Evolutionary conservation across 2,113 vertebrate species (phyloP).

Genomic region (Menidia beryllina): DNA sequence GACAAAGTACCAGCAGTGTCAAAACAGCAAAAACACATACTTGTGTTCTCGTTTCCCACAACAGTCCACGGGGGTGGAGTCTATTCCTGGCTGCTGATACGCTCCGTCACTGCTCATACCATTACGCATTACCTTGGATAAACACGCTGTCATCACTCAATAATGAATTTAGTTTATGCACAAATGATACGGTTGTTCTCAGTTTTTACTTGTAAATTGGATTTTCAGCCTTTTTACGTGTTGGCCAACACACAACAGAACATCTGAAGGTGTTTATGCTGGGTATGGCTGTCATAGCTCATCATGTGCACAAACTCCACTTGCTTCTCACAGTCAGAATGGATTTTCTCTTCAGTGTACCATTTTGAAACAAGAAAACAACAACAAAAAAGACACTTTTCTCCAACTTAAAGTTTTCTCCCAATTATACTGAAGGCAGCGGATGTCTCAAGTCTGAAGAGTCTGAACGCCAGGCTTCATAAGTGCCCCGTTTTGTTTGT

Average conservation of each 20-base stretch:
- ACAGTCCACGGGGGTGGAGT: conserved; percentile 11
- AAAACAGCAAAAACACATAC: conserved; percentile 24
- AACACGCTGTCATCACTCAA: neutral
- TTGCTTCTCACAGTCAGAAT: conserved; percentile 20
- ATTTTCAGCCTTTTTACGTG: neutral
- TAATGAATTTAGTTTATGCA: too few species aligned
- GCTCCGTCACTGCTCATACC: conserved; percentile 10
- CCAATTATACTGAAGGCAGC: neutral
- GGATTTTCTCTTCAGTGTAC: conserved; percentile 4
- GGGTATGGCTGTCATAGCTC: conserved; percentile 12
- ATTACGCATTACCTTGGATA: neutral
- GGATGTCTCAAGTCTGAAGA: neutral
- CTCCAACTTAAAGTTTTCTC: neutral
- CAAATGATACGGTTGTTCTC: too few species aligned
- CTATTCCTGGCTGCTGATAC: conserved; percentile 3
- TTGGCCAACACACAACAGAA: neutral
- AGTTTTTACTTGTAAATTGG: too few species aligned
- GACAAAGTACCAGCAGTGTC: conserved; percentile 27
- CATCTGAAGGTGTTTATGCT: too few species aligned
- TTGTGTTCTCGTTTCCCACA: conserved; percentile 36
- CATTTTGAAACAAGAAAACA: too few species aligned
- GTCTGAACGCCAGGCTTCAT: neutral
- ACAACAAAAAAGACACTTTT: too few species aligned
- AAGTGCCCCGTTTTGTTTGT: conserved; percentile 29
- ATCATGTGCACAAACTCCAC: conserved; percentile 2